Percentiles rank a stretch among this genome's conserved stretches.
phyloP scores from a whole-genome alignment of 1,140 invertebrate genomes.

The Drosophila paulistorum region DNA sequence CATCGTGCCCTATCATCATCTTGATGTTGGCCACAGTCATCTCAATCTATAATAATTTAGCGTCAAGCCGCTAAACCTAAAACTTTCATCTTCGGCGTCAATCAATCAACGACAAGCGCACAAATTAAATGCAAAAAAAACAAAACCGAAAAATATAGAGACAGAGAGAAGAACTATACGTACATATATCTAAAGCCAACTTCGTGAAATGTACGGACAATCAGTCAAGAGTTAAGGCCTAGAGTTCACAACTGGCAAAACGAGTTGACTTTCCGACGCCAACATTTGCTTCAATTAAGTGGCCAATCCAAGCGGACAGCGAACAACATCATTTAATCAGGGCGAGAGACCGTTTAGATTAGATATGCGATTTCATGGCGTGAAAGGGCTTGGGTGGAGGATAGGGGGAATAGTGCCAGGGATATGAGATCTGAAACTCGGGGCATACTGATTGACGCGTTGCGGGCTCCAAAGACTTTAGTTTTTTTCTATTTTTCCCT shows the following conservation, averaged over 20 bases:
- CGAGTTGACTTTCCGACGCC: slow-evolving; percentile 35
- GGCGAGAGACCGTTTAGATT: slow-evolving; percentile 35
- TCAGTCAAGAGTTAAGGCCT: slow-evolving; percentile 38
- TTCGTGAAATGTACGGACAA: slow-evolving; percentile 38
- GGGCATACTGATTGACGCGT: slow-evolving; percentile 6
- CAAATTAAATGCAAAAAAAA: slow-evolving; percentile 67
- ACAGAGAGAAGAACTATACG: no score
- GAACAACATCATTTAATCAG: slow-evolving; percentile 63
- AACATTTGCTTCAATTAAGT: slow-evolving; percentile 58
- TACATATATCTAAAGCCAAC: slow-evolving; percentile 34
- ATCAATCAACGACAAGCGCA: slow-evolving; percentile 78
- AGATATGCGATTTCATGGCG: slow-evolving; percentile 43
- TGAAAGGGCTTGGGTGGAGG: no score
- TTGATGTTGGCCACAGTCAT: slow-evolving; percentile 13
- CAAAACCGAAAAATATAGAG: slow-evolving; percentile 17
- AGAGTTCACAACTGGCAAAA: slow-evolving; percentile 25
- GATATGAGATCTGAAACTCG: background rate
- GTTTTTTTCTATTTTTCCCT: no score
- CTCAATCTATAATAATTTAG: slow-evolving; percentile 73
- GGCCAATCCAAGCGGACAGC: slow-evolving; percentile 54
- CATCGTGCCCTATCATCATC: slow-evolving; percentile 60
- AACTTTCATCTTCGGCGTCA: slow-evolving; percentile 73
- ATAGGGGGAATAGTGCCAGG: background rate
- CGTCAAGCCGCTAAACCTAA: slow-evolving; percentile 73
- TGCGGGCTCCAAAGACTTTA: slow-evolving; percentile 12